Evolutionary conservation across 2,797 vertebrate species (phyloP).

Genomic region (Melanogrammus aeglefinus): DNA sequence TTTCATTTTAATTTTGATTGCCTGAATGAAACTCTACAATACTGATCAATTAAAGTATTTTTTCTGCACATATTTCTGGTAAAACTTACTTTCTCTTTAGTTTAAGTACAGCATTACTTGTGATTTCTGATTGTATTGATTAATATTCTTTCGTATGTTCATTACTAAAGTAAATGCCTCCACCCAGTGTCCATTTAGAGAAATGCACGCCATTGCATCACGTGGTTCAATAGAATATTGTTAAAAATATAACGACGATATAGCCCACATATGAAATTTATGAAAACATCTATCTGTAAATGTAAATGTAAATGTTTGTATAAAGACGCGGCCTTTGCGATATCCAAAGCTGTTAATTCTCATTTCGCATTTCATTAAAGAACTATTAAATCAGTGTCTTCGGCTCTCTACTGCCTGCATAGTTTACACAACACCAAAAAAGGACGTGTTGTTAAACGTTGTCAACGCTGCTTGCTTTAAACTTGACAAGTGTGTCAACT

Average conservation of each 20-base stretch:
- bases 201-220: background rate
- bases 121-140: background rate
- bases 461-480: background rate
- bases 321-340: too few species aligned
- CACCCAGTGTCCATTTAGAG: constrained; percentile 43
- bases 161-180: constrained; percentile 40
- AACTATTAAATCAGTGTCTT: background rate
- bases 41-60: background rate
- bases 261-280: background rate
- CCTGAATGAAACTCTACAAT: too few species aligned
- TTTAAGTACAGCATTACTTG: background rate
- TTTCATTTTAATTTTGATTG: background rate
- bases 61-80: background rate
- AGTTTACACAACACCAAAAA: too few species aligned
- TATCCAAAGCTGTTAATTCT: too few species aligned
- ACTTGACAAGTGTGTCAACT: too few species aligned
- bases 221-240: too few species aligned
- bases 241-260: background rate
- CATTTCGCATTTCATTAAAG: background rate
- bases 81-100: background rate
- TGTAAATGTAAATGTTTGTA: background rate
- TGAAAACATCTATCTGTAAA: background rate
- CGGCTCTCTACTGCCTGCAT: too few species aligned
- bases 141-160: too few species aligned
- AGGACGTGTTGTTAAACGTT: background rate